Conservation (phyloP, 2,888 invertebrate genomes). For the Hydroisotoma schaefferi region DNA sequence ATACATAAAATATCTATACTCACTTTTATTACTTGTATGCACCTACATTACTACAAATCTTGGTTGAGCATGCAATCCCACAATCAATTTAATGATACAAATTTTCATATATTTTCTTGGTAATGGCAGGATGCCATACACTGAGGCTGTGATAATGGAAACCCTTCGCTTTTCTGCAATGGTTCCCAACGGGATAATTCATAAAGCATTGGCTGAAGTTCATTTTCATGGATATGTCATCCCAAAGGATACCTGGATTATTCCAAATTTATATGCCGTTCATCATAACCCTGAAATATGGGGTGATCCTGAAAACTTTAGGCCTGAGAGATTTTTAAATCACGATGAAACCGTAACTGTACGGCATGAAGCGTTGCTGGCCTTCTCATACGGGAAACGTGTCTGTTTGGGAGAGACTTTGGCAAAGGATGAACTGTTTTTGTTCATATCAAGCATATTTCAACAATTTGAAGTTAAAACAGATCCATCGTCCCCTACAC, state of each 20-base stretch:
- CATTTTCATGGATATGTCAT: slow-evolving; percentile 16
- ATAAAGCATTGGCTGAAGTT: slow-evolving; percentile 21
- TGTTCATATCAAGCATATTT: slow-evolving; percentile 33
- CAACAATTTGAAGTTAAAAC: slow-evolving; percentile 31
- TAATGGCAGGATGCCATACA: slow-evolving; percentile 31
- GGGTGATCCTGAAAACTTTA: slow-evolving; percentile 35
- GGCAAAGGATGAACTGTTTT: slow-evolving; percentile 37
- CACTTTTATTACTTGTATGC: too few species aligned
- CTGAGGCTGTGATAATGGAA: slow-evolving; percentile 30
- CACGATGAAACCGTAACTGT: slow-evolving; percentile 14
- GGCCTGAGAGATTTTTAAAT: slow-evolving; percentile 32
- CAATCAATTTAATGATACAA: neutral
- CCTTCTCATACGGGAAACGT: slow-evolving; percentile 32
- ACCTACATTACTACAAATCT: too few species aligned
- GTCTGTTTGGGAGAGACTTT: slow-evolving; percentile 29
- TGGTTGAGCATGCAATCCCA: neutral
- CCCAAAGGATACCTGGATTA: slow-evolving; percentile 32
- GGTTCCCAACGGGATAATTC: slow-evolving; percentile 24
- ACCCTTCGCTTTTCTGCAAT: slow-evolving; percentile 23
- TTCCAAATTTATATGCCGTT: slow-evolving; percentile 25
- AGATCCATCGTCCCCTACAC: slow-evolving; percentile 26
- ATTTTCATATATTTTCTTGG: too few species aligned
- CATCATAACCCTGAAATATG: slow-evolving; percentile 34
- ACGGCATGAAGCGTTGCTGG: slow-evolving; percentile 28
- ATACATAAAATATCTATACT: too few species aligned